A percentile compares a stretch with the other conserved stretches of the same genome.
These are phyloP conservation scores for Calosoma granatense DNA, from an alignment of 1,140 invertebrate species.

Conservation along the genomic window DNA sequence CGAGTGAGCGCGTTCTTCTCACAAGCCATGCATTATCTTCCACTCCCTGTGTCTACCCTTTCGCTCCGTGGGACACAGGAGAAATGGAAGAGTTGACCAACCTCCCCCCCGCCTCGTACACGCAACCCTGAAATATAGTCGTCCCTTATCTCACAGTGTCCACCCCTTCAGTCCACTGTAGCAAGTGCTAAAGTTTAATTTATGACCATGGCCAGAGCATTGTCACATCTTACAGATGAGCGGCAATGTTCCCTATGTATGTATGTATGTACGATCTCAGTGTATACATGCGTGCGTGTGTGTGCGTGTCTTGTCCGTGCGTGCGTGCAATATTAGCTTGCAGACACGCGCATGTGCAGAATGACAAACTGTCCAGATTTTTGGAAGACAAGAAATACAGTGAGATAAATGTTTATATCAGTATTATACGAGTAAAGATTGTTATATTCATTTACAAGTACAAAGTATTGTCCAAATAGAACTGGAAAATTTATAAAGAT, in stretches of 20 bases:
- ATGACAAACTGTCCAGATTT: too few species aligned
- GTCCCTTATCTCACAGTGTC: slow-evolving; percentile 29
- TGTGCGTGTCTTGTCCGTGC: background rate
- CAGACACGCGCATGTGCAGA: too few species aligned
- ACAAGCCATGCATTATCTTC: too few species aligned
- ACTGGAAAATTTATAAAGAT: too few species aligned
- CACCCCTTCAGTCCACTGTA: slow-evolving; percentile 28
- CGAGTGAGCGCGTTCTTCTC: too few species aligned
- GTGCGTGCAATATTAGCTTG: background rate
- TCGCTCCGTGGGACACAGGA: too few species aligned
- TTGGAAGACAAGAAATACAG: too few species aligned
- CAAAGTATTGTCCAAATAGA: too few species aligned
- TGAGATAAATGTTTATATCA: too few species aligned
- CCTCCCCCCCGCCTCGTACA: background rate
- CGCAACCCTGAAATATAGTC: slow-evolving; percentile 23
- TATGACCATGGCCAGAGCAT: slow-evolving; percentile 28
- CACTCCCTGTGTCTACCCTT: background rate
- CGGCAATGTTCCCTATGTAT: background rate
- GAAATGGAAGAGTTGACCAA: background rate
- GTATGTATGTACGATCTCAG: background rate
- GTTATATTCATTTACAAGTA: too few species aligned
- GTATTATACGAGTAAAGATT: too few species aligned
- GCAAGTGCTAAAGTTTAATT: slow-evolving; percentile 34
- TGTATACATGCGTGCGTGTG: background rate
- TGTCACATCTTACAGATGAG: slow-evolving; percentile 32